Base-by-base conservation (phyloP, 2,888 invertebrate species). In the Emmelina monodactyla region DNA sequence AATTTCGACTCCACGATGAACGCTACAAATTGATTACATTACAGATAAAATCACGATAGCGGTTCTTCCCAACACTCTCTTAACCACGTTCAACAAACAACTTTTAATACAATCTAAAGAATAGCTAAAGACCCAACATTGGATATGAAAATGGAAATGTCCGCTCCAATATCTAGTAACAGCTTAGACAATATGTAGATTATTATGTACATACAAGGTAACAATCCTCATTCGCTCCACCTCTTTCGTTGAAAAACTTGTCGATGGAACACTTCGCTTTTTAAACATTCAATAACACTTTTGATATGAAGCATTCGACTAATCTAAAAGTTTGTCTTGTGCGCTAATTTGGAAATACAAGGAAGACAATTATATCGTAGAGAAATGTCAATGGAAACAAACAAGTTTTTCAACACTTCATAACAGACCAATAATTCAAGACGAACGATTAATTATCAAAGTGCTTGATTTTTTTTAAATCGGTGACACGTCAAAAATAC, bases 271-370 rank as follows among this genome's bases (percentile, higher is more conserved):
- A 28, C 32, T 3, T 7, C 2, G 32, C 3, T 28, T 28, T 32
- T 28, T 11, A 33, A 32, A 29, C 25, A 29, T 11, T 4, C 29
- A 33, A 14, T 28, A 58, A 62, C 61, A 61, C 51, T 66, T 62
- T 53, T 73, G 76, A 76, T 78, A 76, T 73, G 75, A 70, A 64
- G 56, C 55, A 60, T 57, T 48, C n/a, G 58, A 62, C 58, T 72
- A 71, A 54, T 50, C 67, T 72, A 71, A 58, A 51, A 53, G 11
- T 25, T 48, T 51, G 54, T 61, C 58, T 75, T 78, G 76, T 78
- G 76, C 76, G 76, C 63, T 56, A 69, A 63, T 62, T 66, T 67
- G 58, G 62, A 57, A 58, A 9, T 60, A 63, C 55, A 61, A 66
- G 78, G 76, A 78, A 76, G 78, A 76, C 76, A 54, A 69, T 48